Base-by-base conservation (phyloP, 2,888 invertebrate genomes). In the Agrotis exclamationis region DNA sequence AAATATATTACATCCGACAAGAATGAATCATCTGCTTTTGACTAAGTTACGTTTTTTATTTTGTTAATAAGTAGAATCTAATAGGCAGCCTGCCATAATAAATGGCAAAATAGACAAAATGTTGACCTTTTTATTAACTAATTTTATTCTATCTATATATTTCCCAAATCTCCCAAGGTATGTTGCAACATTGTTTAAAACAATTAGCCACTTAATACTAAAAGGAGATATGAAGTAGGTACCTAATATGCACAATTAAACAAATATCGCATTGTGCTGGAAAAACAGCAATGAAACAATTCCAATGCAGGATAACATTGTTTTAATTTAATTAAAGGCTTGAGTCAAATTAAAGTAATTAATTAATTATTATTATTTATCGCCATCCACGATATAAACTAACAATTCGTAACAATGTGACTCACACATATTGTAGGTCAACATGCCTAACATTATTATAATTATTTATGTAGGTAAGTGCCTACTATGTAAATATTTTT, bases 131-230 rank as follows among this genome's bases (percentile, higher is more conserved):
- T 56, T 33, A 50, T 50, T 57, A 39, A 1, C 39, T 11, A 11
- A 39, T 1, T 33, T 3, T 39, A 39, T 14, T 24, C 6, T 44
- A 14, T 39, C 53, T 20, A 50, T 1, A 18, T n/a, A 50, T 1
- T 1, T 62, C 33, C 1, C 9, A 7, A 33, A 54, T 14, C 4
- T 48, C 20, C 1, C 45, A 75, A 47, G 39, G 2, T 18, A 50
- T 56, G 16, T 57, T 67, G 60, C 56, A 62, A 76, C n/a, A 62
- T 22, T 48, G 9, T 45, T 51, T 18, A 33, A 60, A 60, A 59
- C 24, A 56, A 54, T 47, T 14, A 20, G n/a, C 54, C 14, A 65
- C 20, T 33, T 44, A 14, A 44, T 18, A 58, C 58, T 18, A 56
- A 24, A 56, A 22, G 20, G 11, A 50, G 14, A 48, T n/a, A 9